phyloP scores from a whole-genome alignment of 2,113 vertebrate species.

The Tupaia tana region DNA sequence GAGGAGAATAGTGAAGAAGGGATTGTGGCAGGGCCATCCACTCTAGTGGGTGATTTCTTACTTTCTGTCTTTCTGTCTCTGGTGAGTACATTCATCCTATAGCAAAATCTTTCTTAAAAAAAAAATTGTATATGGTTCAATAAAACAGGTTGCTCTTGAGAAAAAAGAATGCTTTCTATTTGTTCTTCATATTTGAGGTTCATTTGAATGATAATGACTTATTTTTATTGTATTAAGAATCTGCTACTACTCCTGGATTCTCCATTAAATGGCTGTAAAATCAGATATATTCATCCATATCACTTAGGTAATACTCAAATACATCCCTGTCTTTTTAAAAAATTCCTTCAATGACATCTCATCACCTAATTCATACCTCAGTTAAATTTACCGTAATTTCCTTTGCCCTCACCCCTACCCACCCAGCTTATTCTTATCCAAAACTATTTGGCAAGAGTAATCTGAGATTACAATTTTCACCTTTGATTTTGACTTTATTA shows the following conservation, averaged over 20 bases:
- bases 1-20: too few relatives aligned
- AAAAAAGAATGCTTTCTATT: background rate
- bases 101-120: too few relatives aligned
- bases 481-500: constrained; percentile 35
- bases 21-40: too few relatives aligned
- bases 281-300: background rate
- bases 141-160: background rate
- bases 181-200: background rate
- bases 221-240: background rate
- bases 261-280: background rate
- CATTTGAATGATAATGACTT: background rate
- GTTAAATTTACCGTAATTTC: background rate
- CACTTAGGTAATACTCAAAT: background rate
- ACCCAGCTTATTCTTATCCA: background rate
- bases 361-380: background rate
- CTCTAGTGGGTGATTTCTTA: too few relatives aligned
- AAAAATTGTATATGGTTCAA: background rate
- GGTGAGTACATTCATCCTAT: too few relatives aligned
- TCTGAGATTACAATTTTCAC: background rate
- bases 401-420: background rate
- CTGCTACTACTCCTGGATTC: background rate
- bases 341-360: background rate
- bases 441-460: background rate
- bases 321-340: background rate
- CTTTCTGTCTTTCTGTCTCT: too few relatives aligned